Conservation (phyloP, 2,113 vertebrate species). For the Campylorhamphus procurvoides region DNA sequence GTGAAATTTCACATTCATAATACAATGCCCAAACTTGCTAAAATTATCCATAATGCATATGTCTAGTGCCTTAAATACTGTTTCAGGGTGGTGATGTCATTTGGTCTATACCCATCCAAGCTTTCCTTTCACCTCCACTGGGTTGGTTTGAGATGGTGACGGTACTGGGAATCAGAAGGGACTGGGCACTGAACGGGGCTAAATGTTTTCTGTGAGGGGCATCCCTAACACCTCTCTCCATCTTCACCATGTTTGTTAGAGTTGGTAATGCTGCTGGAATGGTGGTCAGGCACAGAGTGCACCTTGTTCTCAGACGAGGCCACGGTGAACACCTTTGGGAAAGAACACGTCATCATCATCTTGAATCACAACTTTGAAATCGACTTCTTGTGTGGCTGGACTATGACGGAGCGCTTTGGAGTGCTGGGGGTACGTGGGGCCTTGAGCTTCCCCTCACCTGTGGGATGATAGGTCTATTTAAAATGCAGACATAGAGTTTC, state of each 20-base stretch:
- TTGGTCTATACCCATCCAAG: neutral
- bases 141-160: neutral
- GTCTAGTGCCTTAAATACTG: neutral
- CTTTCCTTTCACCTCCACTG: neutral
- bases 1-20: neutral
- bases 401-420: constrained; percentile 95
- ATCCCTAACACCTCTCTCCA: neutral
- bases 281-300: constrained; percentile 97
- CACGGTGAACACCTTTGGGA: constrained; percentile 88
- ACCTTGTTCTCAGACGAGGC: constrained; percentile 91
- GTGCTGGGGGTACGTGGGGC: constrained; percentile 87
- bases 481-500: neutral
- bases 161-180: neutral
- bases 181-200: neutral
- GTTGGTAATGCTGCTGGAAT: constrained; percentile 97
- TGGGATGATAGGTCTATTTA: neutral
- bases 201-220: neutral
- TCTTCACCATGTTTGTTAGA: constrained; percentile 68
- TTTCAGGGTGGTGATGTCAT: neutral
- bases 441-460: neutral
- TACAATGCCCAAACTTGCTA: neutral
- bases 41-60: neutral
- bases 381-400: constrained; percentile 98
- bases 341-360: constrained; percentile 94
- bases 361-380: constrained; percentile 99